These are phyloP conservation scores for Orchesellides sinensis DNA, from an alignment of 2,888 invertebrate genomes.

Conservation along the genomic window DNA sequence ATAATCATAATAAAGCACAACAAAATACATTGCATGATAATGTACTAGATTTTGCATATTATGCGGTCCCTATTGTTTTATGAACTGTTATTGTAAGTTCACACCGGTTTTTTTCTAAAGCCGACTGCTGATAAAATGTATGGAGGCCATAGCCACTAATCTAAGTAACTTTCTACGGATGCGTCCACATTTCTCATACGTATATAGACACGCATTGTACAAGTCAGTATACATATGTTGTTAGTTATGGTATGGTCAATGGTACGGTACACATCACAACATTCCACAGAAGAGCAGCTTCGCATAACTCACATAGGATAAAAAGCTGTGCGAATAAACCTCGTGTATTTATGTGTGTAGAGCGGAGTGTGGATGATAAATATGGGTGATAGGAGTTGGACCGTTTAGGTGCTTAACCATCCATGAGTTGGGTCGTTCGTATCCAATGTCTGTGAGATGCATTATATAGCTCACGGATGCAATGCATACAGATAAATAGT, in stretches of 20 bases:
- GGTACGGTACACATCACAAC: background rate
- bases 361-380: slow-evolving; percentile 29
- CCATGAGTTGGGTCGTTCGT: slow-evolving; percentile 58
- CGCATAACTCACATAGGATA: slow-evolving; percentile 15
- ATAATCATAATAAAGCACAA: background rate
- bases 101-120: slow-evolving; percentile 20
- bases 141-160: background rate
- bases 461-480: no score
- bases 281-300: slow-evolving; percentile 3
- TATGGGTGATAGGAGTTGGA: slow-evolving; percentile 50
- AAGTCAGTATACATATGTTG: background rate
- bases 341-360: background rate
- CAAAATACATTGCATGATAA: slow-evolving; percentile 27
- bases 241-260: background rate
- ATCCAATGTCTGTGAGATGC: no score
- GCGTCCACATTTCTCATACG: background rate
- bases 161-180: no score
- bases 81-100: slow-evolving; percentile 56
- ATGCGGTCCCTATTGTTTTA: slow-evolving; percentile 36
- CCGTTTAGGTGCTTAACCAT: slow-evolving; percentile 64
- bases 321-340: background rate
- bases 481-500: no score
- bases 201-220: background rate
- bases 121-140: slow-evolving; percentile 10
- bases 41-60: slow-evolving; percentile 30